Percentiles rank a stretch among this genome's conserved stretches.
phyloP scores from a whole-genome alignment of 2,113 vertebrate genomes.

The Brachyistius frenatus region DNA sequence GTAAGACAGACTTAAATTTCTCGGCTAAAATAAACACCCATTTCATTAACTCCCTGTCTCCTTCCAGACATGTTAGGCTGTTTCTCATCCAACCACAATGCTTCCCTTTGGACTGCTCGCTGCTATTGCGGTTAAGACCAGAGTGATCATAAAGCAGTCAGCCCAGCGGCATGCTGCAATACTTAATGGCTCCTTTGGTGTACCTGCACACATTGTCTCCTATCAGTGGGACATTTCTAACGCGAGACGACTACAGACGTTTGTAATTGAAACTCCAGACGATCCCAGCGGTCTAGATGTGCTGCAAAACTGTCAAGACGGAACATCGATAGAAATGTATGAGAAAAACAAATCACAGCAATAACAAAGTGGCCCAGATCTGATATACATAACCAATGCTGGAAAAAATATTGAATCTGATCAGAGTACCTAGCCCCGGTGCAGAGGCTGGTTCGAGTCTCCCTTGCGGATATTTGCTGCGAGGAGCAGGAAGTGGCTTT shows the following conservation, averaged over 20 bases:
- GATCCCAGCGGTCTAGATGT: constrained; percentile 19
- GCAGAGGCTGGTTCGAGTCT: not conserved
- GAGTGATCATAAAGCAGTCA: constrained; percentile 58
- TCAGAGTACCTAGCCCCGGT: not conserved
- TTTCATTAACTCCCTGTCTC: not conserved
- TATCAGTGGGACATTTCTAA: constrained; percentile 25
- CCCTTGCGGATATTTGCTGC: constrained; percentile 23
- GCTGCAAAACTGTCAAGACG: not conserved
- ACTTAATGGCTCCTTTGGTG: constrained; percentile 38
- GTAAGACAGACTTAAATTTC: not conserved
- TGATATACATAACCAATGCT: constrained; percentile 21
- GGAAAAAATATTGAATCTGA: constrained; percentile 26
- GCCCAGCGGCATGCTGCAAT: constrained; percentile 15
- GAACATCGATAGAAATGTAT: not conserved
- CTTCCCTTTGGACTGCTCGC: constrained; percentile 42
- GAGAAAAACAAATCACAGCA: no score
- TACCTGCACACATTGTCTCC: constrained; percentile 30
- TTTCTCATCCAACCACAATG: constrained; percentile 40
- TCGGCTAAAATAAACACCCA: not conserved
- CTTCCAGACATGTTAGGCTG: constrained; percentile 25
- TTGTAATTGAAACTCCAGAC: constrained; percentile 40
- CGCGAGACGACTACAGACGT: not conserved
- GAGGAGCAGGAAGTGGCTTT: constrained; percentile 48
- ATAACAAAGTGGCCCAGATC: not conserved
- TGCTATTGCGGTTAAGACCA: constrained; percentile 5